phyloP scores from a whole-genome alignment of 2,113 vertebrate genomes.

The Opisthocomus hoazin region DNA sequence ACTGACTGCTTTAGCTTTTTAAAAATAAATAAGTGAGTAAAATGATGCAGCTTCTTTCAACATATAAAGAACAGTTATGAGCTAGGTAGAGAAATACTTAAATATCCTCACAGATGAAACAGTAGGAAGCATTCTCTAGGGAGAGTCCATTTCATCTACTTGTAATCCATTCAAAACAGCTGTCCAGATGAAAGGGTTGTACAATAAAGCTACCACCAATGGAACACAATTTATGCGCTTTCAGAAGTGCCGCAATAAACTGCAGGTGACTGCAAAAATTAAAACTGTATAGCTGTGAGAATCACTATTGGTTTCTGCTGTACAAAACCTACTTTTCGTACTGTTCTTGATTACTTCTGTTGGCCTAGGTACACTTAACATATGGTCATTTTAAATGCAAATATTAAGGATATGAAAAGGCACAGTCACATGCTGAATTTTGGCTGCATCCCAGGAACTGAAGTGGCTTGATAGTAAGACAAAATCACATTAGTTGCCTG shows the following conservation, averaged over 20 bases:
- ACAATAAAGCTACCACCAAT: background rate
- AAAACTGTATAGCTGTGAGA: background rate
- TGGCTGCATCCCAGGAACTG: background rate
- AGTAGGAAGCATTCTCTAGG: background rate
- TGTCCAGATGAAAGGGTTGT: background rate
- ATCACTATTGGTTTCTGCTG: background rate
- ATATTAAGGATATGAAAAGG: constrained; percentile 34
- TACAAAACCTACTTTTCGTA: background rate
- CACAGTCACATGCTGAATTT: background rate
- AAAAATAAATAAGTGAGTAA: background rate
- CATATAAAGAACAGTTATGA: background rate
- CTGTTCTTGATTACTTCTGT: background rate
- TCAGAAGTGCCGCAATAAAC: background rate
- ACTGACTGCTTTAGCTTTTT: background rate
- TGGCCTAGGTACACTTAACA: background rate
- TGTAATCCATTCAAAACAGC: background rate
- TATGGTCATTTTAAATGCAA: constrained; percentile 41
- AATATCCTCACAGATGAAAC: background rate
- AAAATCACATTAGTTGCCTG: background rate
- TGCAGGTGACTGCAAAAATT: constrained; percentile 4
- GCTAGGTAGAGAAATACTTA: background rate
- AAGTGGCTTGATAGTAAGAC: background rate
- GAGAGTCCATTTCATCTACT: background rate
- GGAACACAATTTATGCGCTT: background rate
- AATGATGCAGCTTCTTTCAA: background rate